These are phyloP conservation scores for Jacana jacana DNA, from an alignment of 2,113 vertebrate species.

Conservation along the genomic window DNA sequence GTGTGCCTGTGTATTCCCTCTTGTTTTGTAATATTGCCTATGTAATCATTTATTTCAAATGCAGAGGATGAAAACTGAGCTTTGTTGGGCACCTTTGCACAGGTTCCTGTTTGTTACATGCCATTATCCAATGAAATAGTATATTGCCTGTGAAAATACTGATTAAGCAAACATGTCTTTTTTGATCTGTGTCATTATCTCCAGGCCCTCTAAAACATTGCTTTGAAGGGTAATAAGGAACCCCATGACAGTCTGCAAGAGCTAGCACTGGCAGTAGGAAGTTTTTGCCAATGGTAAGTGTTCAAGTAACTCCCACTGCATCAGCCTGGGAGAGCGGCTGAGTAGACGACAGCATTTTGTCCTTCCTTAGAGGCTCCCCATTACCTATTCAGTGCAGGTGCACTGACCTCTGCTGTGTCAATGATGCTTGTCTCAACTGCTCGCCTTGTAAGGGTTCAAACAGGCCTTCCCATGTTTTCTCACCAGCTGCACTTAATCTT, in stretches of 20 bases:
- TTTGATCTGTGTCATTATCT: not conserved
- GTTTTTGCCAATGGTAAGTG: not conserved
- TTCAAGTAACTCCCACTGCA: not conserved
- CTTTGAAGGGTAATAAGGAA: not conserved
- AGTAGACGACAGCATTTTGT: not conserved
- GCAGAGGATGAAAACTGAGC: not conserved
- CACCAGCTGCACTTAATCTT: not conserved
- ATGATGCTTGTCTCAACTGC: not conserved
- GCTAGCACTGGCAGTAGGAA: not conserved
- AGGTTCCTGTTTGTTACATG: not conserved
- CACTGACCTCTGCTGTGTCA: not conserved
- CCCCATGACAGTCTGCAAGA: not conserved
- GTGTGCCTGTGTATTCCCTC: not conserved
- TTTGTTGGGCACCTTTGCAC: not conserved
- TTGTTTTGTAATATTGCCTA: not conserved
- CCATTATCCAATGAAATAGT: not conserved
- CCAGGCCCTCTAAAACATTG: not conserved
- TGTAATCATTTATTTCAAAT: not conserved
- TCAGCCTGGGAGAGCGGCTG: not conserved
- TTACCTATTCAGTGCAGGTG: not conserved
- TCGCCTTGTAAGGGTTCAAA: not conserved
- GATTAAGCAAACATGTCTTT: conserved; percentile 13
- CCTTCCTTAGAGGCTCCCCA: not conserved
- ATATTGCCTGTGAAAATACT: not conserved
- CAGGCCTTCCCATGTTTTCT: not conserved